These are phyloP conservation scores for Hybognathus amarus DNA, from an alignment of 2,797 vertebrate genomes.

Conservation along the genomic window DNA sequence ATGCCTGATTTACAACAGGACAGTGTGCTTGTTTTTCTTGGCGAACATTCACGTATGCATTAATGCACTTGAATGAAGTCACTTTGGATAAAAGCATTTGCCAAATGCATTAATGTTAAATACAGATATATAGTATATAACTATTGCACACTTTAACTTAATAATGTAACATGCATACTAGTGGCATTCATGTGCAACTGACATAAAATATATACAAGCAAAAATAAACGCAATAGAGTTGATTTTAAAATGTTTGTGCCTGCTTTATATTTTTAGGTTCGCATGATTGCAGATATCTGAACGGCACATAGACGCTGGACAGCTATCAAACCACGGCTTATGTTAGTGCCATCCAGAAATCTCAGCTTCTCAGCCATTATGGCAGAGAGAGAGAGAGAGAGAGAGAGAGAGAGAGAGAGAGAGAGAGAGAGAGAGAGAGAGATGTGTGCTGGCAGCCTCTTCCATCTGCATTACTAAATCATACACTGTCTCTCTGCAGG, in stretches of 20 bases:
- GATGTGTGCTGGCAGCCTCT: conserved; percentile 78
- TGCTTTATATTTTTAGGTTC: conserved; percentile 39
- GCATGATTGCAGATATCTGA: conserved; percentile 53
- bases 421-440: conserved; percentile 77
- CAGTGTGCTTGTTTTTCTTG: no score
- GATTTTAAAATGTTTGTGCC: conserved; percentile 22
- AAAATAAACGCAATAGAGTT: conserved; percentile 3
- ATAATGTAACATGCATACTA: conserved; percentile 17
- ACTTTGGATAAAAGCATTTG: conserved; percentile 8
- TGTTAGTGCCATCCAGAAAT: conserved; percentile 63
- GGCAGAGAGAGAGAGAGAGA: conserved; percentile 78
- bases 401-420: conserved; percentile 76
- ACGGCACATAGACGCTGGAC: conserved; percentile 54
- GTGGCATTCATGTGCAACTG: background rate
- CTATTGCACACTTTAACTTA: background rate
- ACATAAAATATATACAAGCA: background rate
- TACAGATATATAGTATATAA: background rate
- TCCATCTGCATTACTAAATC: conserved; percentile 83
- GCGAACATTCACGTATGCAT: background rate
- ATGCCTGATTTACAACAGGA: background rate
- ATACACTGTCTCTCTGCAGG: conserved; percentile 76
- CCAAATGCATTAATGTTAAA: conserved; percentile 7
- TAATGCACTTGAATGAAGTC: background rate
- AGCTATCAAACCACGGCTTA: conserved; percentile 62
- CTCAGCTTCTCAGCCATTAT: conserved; percentile 56